These are phyloP conservation scores for Callyntrura sp. DNA, from an alignment of 2,888 invertebrate species.

Conservation along the genomic window DNA sequence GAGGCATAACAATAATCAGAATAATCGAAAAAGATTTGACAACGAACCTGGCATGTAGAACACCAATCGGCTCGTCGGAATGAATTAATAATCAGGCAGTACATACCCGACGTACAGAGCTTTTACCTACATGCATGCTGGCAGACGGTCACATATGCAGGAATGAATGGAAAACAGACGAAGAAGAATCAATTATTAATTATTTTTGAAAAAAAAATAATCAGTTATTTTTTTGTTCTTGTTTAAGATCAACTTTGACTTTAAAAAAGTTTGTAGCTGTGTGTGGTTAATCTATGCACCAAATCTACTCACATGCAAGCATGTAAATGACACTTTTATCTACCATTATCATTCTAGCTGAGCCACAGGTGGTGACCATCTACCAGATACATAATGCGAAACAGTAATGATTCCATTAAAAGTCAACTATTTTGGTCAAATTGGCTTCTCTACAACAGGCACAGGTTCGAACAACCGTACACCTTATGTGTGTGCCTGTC, in stretches of 20 bases:
- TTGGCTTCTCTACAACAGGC: too few species aligned
- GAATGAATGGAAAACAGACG: slow-evolving; percentile 49
- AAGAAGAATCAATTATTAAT: slow-evolving; percentile 66
- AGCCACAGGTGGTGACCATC: slow-evolving; percentile 62
- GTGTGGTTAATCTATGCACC: background rate
- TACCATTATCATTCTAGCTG: slow-evolving; percentile 64
- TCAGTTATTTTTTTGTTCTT: slow-evolving; percentile 46
- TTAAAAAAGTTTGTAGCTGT: background rate
- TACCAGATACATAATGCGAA: slow-evolving; percentile 23
- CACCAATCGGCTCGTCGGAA: slow-evolving; percentile 17
- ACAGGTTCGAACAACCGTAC: too few species aligned
- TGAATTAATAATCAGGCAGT: slow-evolving; percentile 63
- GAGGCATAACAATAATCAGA: slow-evolving; percentile 30
- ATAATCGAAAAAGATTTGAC: slow-evolving; percentile 60
- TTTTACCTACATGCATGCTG: slow-evolving; percentile 65
- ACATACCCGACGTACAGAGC: slow-evolving; percentile 38
- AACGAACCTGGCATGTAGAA: slow-evolving; percentile 42
- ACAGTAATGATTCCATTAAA: too few species aligned
- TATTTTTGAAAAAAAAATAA: slow-evolving; percentile 56
- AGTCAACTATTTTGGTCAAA: too few species aligned
- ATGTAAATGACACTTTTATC: slow-evolving; percentile 52
- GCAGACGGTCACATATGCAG: slow-evolving; percentile 21
- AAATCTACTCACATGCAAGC: background rate
- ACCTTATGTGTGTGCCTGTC: too few species aligned
- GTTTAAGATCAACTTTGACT: slow-evolving; percentile 31